phyloP scores from a whole-genome alignment of 2,797 vertebrate genomes.

The Salarias fasciatus region DNA sequence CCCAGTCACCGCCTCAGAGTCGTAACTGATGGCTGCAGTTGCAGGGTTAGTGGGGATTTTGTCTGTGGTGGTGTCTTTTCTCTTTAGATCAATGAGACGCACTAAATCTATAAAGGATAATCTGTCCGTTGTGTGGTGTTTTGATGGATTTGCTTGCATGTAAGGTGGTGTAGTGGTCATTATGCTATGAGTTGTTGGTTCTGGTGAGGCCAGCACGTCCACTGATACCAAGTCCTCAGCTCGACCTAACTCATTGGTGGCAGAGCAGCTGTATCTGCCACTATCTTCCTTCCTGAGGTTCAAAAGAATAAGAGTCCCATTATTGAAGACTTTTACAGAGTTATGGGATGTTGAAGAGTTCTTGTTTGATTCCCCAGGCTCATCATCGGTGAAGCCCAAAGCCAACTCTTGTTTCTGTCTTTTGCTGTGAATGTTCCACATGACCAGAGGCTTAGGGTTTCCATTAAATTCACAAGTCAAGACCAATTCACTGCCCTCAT shows the following conservation, averaged over 20 bases:
- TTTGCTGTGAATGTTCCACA: constrained; percentile 86
- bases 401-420: constrained; percentile 80
- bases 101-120: constrained; percentile 21
- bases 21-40: constrained; percentile 38
- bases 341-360: constrained; percentile 51
- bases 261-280: constrained; percentile 91
- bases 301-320: constrained; percentile 89
- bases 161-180: constrained; percentile 44
- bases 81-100: constrained; percentile 8
- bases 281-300: constrained; percentile 85
- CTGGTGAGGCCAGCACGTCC: constrained; percentile 72
- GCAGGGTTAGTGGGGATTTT: constrained; percentile 37
- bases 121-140: constrained; percentile 31
- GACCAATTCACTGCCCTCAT: constrained; percentile 79
- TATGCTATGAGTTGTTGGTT: constrained; percentile 62
- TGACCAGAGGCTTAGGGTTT: constrained; percentile 84
- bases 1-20: constrained; percentile 30
- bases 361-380: constrained; percentile 53
- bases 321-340: constrained; percentile 85
- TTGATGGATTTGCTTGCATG: constrained; percentile 48
- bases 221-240: constrained; percentile 83
- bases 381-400: constrained; percentile 67
- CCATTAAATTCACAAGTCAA: constrained; percentile 87
- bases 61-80: constrained; percentile 46
- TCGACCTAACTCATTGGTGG: constrained; percentile 88